Conservation (phyloP, 2,113 vertebrate genomes). For the Otolemur garnettii region DNA sequence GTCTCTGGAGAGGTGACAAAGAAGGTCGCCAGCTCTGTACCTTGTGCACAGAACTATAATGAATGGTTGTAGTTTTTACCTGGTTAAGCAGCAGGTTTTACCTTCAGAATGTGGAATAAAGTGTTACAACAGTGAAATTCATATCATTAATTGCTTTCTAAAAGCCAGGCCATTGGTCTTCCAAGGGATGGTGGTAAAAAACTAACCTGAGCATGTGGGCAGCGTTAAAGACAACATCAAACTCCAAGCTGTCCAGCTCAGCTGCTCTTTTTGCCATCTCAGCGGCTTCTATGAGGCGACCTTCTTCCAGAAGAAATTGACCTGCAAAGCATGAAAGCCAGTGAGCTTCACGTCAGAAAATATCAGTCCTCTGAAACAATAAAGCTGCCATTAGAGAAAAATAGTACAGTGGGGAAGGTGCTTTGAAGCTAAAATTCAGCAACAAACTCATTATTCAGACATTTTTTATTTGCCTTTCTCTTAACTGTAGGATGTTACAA, state of each 20-base stretch:
- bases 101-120: neutral
- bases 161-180: neutral
- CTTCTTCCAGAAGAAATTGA: slow-evolving; percentile 98
- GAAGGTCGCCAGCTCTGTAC: neutral
- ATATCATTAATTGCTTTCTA: neutral
- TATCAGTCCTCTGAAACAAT: neutral
- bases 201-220: slow-evolving; percentile 99
- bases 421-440: neutral
- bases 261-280: slow-evolving; percentile 99
- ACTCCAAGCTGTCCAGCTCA: slow-evolving; percentile 94
- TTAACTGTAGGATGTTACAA: neutral
- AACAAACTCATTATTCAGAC: neutral
- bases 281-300: slow-evolving; percentile 95
- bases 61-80: neutral
- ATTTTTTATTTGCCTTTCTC: neutral
- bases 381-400: neutral
- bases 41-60: neutral
- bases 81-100: neutral
- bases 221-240: slow-evolving; percentile 99
- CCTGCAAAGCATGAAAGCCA: slow-evolving; percentile 87
- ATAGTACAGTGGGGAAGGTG: neutral
- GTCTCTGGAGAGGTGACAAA: neutral
- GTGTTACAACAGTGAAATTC: neutral
- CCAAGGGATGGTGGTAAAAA: neutral
- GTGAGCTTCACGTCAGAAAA: neutral